Evolutionary conservation across 2,113 vertebrate species (phyloP).

Genomic region (Crocuta crocuta): DNA sequence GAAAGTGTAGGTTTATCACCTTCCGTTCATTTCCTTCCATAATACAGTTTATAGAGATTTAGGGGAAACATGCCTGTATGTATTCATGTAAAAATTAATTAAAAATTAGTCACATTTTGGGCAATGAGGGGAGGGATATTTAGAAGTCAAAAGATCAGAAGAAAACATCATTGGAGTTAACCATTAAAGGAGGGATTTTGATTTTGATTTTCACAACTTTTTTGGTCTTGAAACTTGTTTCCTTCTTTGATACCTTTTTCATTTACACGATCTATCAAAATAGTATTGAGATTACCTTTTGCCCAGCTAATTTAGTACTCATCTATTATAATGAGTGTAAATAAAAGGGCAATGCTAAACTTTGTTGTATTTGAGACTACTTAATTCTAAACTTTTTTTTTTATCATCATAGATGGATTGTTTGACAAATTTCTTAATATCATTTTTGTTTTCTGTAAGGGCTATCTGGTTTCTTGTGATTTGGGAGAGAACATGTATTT

Average conservation of each 20-base stretch:
- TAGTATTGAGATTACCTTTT: conserved; percentile 67
- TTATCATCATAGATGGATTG: conserved; percentile 58
- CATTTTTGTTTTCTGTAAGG: neutral
- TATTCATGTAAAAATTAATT: neutral
- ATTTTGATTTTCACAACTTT: conserved; percentile 70
- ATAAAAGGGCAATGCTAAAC: conserved; percentile 44
- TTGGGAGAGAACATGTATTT: neutral
- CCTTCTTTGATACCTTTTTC: conserved; percentile 77
- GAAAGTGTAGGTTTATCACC: neutral
- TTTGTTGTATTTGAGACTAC: conserved; percentile 75
- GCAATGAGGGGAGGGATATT: neutral
- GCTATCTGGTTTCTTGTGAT: neutral
- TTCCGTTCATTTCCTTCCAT: neutral
- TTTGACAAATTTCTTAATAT: conserved; percentile 66
- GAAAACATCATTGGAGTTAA: conserved; percentile 21
- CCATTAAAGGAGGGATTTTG: neutral
- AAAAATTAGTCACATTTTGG: neutral
- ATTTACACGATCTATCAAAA: conserved; percentile 77
- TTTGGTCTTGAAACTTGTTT: conserved; percentile 67
- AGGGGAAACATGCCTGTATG: neutral
- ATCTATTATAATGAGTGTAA: conserved; percentile 54
- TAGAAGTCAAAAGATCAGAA: neutral
- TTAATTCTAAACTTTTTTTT: conserved; percentile 40
- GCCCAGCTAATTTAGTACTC: conserved; percentile 69
- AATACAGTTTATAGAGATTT: neutral